Conservation (phyloP, 2,113 vertebrate genomes). For the Herpetotheres cachinnans region DNA sequence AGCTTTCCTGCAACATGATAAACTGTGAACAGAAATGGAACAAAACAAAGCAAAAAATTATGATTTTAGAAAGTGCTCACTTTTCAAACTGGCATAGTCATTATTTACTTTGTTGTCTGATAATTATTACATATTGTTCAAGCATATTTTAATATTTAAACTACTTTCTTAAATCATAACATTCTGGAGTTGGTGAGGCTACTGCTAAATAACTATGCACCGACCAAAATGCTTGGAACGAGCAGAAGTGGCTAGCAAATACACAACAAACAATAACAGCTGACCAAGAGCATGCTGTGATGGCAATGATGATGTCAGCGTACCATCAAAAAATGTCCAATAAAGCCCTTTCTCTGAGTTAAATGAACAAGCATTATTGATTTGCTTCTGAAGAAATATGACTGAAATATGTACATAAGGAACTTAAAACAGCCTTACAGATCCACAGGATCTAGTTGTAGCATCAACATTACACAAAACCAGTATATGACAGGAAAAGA, state of each 20-base stretch:
- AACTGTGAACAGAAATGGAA: not conserved
- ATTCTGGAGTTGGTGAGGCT: not conserved
- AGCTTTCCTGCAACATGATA: not conserved
- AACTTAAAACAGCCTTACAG: not conserved
- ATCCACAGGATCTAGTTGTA: not conserved
- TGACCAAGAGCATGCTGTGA: not conserved
- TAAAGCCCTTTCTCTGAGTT: not conserved
- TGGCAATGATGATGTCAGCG: not conserved
- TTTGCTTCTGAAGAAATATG: not conserved
- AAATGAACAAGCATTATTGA: not conserved
- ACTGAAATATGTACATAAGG: not conserved
- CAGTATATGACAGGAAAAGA: not conserved
- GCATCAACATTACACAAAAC: not conserved
- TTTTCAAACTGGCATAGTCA: not conserved
- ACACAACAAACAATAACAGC: not conserved
- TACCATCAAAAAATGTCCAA: not conserved
- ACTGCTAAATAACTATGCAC: not conserved
- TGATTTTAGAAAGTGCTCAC: not conserved
- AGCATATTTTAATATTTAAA: not conserved
- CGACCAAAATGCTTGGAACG: not conserved
- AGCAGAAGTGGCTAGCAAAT: not conserved
- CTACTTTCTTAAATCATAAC: conserved; percentile 33
- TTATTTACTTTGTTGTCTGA: not conserved
- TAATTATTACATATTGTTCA: not conserved
- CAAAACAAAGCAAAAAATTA: conserved; percentile 8